Evolutionary conservation across 2,113 vertebrate genomes (phyloP).

Genomic region (Vulpes lagopus): DNA sequence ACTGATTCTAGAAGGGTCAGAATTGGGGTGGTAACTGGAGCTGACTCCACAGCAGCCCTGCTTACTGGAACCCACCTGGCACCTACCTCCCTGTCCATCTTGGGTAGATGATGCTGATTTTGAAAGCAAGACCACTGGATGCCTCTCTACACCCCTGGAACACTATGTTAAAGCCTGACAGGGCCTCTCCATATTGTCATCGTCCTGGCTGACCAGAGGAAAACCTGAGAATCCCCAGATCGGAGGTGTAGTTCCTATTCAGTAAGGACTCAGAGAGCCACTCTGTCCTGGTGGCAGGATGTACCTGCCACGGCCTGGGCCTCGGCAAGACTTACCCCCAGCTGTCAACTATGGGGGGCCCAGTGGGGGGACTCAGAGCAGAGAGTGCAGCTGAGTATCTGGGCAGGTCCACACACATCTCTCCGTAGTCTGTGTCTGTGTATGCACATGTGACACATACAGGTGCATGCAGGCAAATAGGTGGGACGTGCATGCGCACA

Average conservation of each 20-base stretch:
- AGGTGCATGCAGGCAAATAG: background rate
- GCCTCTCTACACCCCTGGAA: background rate
- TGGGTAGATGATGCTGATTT: background rate
- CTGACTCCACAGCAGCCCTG: rapidly evolving
- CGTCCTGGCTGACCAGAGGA: background rate
- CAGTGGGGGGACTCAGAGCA: background rate
- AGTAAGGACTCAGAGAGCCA: background rate
- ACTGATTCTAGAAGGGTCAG: background rate
- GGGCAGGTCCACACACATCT: background rate
- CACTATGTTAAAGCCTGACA: background rate
- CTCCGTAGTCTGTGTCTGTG: background rate
- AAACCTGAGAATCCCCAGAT: background rate
- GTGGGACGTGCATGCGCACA: background rate
- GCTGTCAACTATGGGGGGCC: no score
- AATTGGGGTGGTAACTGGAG: background rate
- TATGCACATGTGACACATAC: background rate
- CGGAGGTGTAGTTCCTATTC: background rate
- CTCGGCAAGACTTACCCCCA: background rate
- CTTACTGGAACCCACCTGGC: background rate
- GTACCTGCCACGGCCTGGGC: background rate
- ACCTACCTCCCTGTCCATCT: background rate
- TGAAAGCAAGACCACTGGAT: background rate
- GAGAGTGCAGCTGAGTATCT: background rate
- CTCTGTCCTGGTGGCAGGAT: background rate
- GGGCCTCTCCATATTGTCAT: background rate